Evolutionary conservation across 2,888 invertebrate genomes (phyloP).

Genomic region (Formica aserva): DNA sequence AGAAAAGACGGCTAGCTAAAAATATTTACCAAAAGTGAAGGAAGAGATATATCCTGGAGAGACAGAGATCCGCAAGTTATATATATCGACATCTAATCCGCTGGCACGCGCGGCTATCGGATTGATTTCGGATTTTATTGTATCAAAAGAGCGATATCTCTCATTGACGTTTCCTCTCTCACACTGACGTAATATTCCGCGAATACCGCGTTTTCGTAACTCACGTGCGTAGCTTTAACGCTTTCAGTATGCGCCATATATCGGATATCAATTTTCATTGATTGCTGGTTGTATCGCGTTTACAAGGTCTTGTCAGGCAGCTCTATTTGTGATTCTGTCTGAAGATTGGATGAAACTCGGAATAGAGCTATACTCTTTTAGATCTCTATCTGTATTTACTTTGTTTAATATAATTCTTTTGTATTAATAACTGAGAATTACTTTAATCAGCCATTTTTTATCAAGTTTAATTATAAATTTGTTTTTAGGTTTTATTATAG

Average conservation of each 20-base stretch:
- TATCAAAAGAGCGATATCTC: constrained; percentile 41
- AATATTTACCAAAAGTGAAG: background rate
- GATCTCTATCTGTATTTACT: background rate
- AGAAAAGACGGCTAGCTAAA: background rate
- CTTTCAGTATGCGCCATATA: constrained; percentile 32
- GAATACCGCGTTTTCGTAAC: constrained; percentile 39
- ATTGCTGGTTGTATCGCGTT: constrained; percentile 11
- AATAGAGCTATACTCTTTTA: background rate
- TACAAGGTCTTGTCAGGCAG: constrained; percentile 16
- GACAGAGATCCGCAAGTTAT: background rate
- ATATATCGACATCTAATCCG: constrained; percentile 31
- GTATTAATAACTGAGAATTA: background rate
- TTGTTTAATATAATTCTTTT: background rate
- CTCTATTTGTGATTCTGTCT: constrained; percentile 5
- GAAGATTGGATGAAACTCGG: constrained; percentile 5
- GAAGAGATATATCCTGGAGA: background rate
- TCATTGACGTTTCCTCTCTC: constrained; percentile 35
- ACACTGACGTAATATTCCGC: constrained; percentile 30
- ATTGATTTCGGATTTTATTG: constrained; percentile 51
- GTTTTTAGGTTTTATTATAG: background rate
- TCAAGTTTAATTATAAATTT: background rate
- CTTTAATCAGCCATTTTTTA: background rate
- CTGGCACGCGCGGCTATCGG: constrained; percentile 42
- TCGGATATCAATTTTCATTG: constrained; percentile 47
- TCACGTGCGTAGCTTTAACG: constrained; percentile 38